Evolutionary conservation across 2,113 vertebrate genomes (phyloP).

Genomic region (Artemisiospiza belli): DNA sequence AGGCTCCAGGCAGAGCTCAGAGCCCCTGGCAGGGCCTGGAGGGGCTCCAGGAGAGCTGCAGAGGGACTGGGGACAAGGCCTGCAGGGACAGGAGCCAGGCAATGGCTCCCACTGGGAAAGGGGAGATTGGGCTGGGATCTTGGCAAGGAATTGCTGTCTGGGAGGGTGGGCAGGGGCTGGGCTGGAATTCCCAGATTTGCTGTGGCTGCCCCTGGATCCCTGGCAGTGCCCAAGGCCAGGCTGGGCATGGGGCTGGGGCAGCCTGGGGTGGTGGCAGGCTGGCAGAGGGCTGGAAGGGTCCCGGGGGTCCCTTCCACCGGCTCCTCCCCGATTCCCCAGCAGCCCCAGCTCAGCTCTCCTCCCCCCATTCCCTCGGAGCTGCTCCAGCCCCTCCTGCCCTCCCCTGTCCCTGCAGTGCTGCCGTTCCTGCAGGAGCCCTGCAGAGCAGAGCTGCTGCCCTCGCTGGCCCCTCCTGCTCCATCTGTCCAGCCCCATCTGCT

Average conservation of each 20-base stretch:
- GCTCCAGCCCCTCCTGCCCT: neutral
- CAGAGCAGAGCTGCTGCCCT: constrained; percentile 34
- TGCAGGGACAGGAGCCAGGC: too few relatives aligned
- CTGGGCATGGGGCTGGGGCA: fast-evolving
- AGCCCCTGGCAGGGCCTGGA: too few relatives aligned
- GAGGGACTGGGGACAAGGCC: too few relatives aligned
- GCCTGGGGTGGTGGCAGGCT: fast-evolving
- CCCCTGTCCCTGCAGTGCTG: neutral
- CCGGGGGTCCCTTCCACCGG: neutral
- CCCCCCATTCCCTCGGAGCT: fast-evolving
- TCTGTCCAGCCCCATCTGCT: constrained; percentile 60
- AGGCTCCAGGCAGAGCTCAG: too few relatives aligned
- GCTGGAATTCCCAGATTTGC: too few relatives aligned
- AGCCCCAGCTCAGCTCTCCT: neutral
- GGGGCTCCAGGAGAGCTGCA: too few relatives aligned
- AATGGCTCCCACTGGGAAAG: too few relatives aligned
- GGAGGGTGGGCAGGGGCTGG: too few relatives aligned
- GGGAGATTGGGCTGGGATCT: too few relatives aligned
- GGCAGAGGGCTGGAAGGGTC: neutral
- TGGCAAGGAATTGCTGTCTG: too few relatives aligned
- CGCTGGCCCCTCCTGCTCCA: constrained; percentile 27
- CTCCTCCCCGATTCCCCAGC: neutral
- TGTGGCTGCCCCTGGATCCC: neutral
- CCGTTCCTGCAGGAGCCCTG: neutral
- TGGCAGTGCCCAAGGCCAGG: neutral